A percentile compares a stretch with the other conserved stretches of the same genome.
Evolutionary conservation across 2,113 vertebrate genomes (phyloP).

Genomic region (Coregonus clupeaformis): DNA sequence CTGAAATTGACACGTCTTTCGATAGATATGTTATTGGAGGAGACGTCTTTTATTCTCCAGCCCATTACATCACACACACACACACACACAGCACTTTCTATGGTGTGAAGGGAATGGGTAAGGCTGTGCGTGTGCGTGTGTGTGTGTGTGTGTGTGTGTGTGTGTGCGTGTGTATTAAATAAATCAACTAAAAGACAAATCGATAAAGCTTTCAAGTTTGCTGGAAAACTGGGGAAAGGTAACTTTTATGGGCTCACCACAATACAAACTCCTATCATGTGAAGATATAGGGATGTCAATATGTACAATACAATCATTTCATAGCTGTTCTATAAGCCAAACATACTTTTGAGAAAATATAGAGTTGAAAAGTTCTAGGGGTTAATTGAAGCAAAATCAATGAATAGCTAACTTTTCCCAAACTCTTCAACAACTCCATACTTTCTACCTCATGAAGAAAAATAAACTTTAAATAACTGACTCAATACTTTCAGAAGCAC

Average conservation of each 20-base stretch:
- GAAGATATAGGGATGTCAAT: no score
- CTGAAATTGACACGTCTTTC: constrained; percentile 74
- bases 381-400: no score
- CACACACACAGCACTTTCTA: constrained; percentile 64
- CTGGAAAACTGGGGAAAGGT: no score
- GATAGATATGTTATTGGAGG: constrained; percentile 70
- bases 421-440: no score
- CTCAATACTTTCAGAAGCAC: constrained; percentile 20
- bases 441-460: neutral
- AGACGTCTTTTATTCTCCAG: constrained; percentile 75
- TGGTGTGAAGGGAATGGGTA: constrained; percentile 49
- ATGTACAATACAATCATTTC: no score
- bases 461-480: constrained; percentile 7
- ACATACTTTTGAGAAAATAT: no score
- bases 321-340: no score
- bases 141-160: constrained; percentile 23
- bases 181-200: constrained; percentile 64
- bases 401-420: no score
- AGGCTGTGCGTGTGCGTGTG: constrained; percentile 41
- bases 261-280: no score
- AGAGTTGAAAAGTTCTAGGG: no score
- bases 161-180: constrained; percentile 8
- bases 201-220: constrained; percentile 48
- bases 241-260: no score
- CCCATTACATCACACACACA: constrained; percentile 71